A percentile compares a stretch with the other conserved stretches of the same genome.
Conservation (phyloP, 1,140 invertebrate genomes). For the Eupeodes corollae region DNA sequence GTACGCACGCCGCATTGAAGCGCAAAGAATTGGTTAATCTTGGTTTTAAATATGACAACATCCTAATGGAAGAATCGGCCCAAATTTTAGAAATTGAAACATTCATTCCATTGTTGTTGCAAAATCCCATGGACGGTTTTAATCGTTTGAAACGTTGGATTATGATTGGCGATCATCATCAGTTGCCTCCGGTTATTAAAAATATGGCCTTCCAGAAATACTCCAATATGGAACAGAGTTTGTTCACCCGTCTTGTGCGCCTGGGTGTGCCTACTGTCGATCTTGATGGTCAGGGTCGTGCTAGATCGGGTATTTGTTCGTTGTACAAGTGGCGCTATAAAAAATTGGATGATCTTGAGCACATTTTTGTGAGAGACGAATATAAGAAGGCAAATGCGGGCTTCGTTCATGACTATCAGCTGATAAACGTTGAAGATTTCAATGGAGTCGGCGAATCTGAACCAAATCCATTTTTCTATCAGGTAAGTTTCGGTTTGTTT, state of each 20-base stretch:
- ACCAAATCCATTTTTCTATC: constrained; percentile 97
- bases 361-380: constrained; percentile 72
- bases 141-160: constrained; percentile 98
- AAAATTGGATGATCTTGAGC: constrained; percentile 80
- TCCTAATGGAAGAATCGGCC: constrained; percentile 98
- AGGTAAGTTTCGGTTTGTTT: constrained; percentile 44
- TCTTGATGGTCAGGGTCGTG: constrained; percentile 93
- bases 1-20: constrained; percentile 97
- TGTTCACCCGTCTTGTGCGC: constrained; percentile 93
- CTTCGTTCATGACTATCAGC: constrained; percentile 86
- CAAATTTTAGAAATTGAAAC: constrained; percentile 99
- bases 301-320: constrained; percentile 66
- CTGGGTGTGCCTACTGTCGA: constrained; percentile 94
- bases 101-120: constrained; percentile 93
- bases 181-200: constrained; percentile 97
- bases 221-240: constrained; percentile 98
- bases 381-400: constrained; percentile 86
- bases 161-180: constrained; percentile 99
- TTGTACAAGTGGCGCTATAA: constrained; percentile 98
- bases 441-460: constrained; percentile 95
- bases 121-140: constrained; percentile 92
- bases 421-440: constrained; percentile 94
- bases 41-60: constrained; percentile 97
- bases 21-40: constrained; percentile 91
- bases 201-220: constrained; percentile 99